A percentile compares a stretch with the other conserved stretches of the same genome.
Evolutionary conservation across 92 coral and sea anemone genomes (phyloP).

Genomic region (Phymanthus crucifer): DNA sequence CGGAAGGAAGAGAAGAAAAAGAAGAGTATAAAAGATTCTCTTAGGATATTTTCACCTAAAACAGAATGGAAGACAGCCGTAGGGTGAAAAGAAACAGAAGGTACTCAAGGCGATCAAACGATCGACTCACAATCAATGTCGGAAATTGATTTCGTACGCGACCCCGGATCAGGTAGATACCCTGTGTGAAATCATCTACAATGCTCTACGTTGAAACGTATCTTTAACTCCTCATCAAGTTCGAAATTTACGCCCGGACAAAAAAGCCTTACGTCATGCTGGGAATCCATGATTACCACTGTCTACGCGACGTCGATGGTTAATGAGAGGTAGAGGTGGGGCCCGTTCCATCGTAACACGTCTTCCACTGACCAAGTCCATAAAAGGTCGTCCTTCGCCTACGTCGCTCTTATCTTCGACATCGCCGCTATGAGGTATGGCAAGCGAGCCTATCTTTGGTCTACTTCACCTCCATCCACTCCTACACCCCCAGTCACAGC

Average conservation of each 20-base stretch:
- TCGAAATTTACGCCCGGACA: neutral
- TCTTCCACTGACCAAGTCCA: too few relatives aligned
- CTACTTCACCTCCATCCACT: neutral
- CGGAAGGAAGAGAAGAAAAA: neutral
- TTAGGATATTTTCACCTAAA: too few relatives aligned
- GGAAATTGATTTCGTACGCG: neutral
- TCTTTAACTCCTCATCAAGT: neutral
- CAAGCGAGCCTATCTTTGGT: neutral
- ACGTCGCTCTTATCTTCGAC: neutral
- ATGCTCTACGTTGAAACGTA: neutral
- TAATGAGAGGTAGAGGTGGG: neutral
- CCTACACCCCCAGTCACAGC: neutral
- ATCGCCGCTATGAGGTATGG: conserved; percentile 19
- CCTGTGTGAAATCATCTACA: conserved; percentile 4
- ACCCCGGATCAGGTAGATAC: conserved; percentile 19
- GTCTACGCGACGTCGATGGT: neutral
- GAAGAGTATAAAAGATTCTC: too few relatives aligned
- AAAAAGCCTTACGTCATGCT: neutral
- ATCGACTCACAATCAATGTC: neutral
- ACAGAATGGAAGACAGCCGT: too few relatives aligned
- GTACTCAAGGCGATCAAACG: neutral
- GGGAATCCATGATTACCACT: neutral
- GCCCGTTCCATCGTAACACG: neutral
- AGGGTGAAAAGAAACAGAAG: neutral
- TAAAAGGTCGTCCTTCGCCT: neutral